These are phyloP conservation scores for Rhinophrynus dorsalis DNA, from an alignment of 2,797 vertebrate genomes.

Conservation along the genomic window DNA sequence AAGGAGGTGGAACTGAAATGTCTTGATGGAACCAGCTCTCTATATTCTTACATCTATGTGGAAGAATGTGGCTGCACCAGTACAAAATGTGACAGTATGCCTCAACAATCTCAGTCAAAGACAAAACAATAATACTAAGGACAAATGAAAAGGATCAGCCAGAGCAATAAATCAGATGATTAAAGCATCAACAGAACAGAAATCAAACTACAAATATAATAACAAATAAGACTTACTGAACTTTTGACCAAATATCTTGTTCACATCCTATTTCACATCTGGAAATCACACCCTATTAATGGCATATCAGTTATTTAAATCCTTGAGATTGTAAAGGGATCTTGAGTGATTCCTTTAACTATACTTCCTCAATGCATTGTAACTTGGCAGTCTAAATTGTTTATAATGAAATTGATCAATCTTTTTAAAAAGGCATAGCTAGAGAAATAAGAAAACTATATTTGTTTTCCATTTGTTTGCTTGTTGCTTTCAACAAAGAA, in stretches of 20 bases:
- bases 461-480: too few relatives aligned
- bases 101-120: not conserved
- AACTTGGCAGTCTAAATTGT: too few relatives aligned
- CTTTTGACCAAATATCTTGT: conserved; percentile 1
- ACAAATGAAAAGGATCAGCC: not conserved
- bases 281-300: too few relatives aligned
- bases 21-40: conserved; percentile 44
- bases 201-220: not conserved
- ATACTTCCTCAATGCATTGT: too few relatives aligned
- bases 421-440: too few relatives aligned
- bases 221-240: conserved; percentile 10
- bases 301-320: not conserved
- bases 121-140: not conserved
- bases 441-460: too few relatives aligned
- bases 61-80: conserved; percentile 63
- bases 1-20: conserved; percentile 59
- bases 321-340: conserved; percentile 3
- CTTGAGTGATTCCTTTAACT: not conserved
- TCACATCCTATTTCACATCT: conserved; percentile 16
- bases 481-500: too few relatives aligned
- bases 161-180: not conserved
- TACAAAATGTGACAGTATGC: conserved; percentile 10
- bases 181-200: not conserved
- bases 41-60: conserved; percentile 59
- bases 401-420: too few relatives aligned